Conservation (phyloP, 2,797 vertebrate species). For the Sitta carolinensis region DNA sequence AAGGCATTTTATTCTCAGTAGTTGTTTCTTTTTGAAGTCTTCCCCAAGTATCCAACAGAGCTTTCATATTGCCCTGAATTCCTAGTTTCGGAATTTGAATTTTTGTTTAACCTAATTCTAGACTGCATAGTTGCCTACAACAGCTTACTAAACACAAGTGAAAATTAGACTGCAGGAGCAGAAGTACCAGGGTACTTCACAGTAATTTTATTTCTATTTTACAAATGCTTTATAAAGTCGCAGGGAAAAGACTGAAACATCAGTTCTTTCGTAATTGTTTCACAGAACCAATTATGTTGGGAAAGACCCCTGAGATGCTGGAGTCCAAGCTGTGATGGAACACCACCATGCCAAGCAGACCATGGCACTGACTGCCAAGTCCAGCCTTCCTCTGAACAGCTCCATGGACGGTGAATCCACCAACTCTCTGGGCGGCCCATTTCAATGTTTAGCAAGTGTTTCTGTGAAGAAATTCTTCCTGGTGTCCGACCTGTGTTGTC, state of each 20-base stretch:
- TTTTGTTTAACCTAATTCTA: not conserved
- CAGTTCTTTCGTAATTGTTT: not conserved
- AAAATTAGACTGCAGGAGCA: not conserved
- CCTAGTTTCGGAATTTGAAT: not conserved
- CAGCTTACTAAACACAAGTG: not conserved
- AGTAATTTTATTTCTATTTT: not conserved
- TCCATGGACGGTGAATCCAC: not conserved
- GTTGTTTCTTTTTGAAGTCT: not conserved
- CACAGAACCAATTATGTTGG: not conserved
- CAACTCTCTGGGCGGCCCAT: not conserved
- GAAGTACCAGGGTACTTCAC: not conserved
- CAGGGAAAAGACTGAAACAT: not conserved
- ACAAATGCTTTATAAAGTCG: accelerated
- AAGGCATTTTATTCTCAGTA: not conserved
- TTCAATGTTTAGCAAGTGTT: not conserved
- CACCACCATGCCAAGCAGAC: no score
- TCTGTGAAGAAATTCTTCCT: not conserved
- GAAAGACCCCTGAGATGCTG: not conserved
- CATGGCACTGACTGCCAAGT: accelerated
- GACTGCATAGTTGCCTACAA: not conserved
- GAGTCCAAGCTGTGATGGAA: not conserved
- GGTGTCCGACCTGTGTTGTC: not conserved
- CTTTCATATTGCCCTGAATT: not conserved
- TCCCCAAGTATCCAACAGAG: not conserved
- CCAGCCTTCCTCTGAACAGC: no score